phyloP scores from a whole-genome alignment of 2,888 invertebrate genomes.

The Lithophane leautieri region DNA sequence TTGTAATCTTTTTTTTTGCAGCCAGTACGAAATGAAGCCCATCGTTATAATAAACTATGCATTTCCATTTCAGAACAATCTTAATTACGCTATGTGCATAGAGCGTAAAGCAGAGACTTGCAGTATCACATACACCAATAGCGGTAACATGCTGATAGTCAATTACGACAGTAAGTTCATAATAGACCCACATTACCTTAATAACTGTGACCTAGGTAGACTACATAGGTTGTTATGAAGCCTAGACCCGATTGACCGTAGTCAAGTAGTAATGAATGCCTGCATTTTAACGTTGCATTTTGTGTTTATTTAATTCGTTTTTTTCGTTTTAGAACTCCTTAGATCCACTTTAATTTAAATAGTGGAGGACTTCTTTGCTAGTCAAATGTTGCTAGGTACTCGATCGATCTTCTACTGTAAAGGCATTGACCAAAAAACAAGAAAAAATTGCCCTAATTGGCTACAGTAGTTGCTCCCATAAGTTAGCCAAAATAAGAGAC shows the following conservation, averaged over 20 bases:
- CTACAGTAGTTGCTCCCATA: too few species aligned
- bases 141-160: constrained; percentile 91
- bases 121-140: constrained; percentile 91
- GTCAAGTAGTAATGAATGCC: not conserved
- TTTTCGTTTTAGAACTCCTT: too few species aligned
- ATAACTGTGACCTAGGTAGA: constrained; percentile 6
- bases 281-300: not conserved
- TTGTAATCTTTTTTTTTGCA: too few species aligned
- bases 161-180: constrained; percentile 91
- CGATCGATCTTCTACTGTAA: too few species aligned
- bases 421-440: too few species aligned
- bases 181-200: constrained; percentile 20
- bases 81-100: constrained; percentile 94
- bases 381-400: not conserved
- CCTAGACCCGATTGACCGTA: not conserved
- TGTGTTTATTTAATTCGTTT: not conserved
- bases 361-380: too few species aligned
- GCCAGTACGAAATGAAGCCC: not conserved
- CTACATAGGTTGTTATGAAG: not conserved
- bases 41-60: not conserved
- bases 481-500: too few species aligned
- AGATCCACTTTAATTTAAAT: too few species aligned
- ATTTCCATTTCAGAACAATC: constrained; percentile 91
- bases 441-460: too few species aligned
- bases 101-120: constrained; percentile 91